Percentiles rank a stretch among this genome's conserved stretches.
Evolutionary conservation across 2,113 vertebrate species (phyloP).

Genomic region (Epinephelus moara): DNA sequence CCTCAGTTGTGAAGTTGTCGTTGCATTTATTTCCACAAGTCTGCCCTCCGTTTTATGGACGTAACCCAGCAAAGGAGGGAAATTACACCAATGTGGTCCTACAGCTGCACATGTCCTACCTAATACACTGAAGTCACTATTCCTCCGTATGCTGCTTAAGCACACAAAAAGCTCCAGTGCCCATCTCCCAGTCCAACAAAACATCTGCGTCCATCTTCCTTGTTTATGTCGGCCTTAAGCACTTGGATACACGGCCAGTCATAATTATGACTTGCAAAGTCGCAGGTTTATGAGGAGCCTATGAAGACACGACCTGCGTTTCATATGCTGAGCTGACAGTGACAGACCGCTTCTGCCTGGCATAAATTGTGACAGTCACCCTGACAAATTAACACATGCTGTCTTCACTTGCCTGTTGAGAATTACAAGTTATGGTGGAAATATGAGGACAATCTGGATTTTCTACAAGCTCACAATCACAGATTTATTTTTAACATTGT

Average conservation of each 20-base stretch:
- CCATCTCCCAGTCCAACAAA: constrained; percentile 1
- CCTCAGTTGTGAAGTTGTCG: constrained; percentile 8
- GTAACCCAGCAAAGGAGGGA: background rate
- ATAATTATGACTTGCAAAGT: constrained; percentile 51
- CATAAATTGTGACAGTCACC: constrained; percentile 42
- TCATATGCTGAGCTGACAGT: constrained; percentile 47
- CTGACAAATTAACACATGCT: constrained; percentile 38
- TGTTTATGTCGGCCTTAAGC: constrained; percentile 45
- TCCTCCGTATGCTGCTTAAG: background rate
- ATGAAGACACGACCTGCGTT: constrained; percentile 37
- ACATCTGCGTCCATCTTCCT: constrained; percentile 28
- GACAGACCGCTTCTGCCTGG: constrained; percentile 46
- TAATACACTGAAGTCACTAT: background rate
- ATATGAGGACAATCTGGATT: constrained; percentile 4
- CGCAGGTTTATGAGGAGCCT: constrained; percentile 48
- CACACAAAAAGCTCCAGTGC: background rate
- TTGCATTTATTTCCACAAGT: background rate
- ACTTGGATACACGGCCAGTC: constrained; percentile 32
- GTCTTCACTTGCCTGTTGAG: constrained; percentile 27
- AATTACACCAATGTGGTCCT: background rate
- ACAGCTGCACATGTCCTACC: constrained; percentile 4
- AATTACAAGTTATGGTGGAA: constrained; percentile 12
- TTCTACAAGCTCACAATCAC: background rate
- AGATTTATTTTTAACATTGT: background rate
- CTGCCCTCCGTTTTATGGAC: background rate